Conservation (phyloP, 2,113 vertebrate genomes). For the Macrotus californicus region DNA sequence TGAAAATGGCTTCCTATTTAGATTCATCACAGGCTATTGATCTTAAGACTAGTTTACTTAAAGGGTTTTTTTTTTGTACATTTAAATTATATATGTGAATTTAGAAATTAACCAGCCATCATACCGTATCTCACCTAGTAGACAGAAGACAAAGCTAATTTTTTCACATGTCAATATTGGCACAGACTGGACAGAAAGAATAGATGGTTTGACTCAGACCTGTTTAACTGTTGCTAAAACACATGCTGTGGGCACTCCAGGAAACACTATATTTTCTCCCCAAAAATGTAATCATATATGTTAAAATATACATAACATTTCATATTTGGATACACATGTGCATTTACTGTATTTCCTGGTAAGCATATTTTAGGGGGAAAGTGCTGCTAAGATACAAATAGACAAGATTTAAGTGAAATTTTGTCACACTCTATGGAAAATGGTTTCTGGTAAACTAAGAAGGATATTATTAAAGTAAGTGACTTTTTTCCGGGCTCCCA, state of each 20-base stretch:
- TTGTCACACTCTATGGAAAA: constrained; percentile 58
- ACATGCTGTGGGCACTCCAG: constrained; percentile 15
- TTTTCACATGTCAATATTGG: constrained; percentile 29
- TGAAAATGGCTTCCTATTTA: constrained; percentile 68
- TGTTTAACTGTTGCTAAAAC: constrained; percentile 18
- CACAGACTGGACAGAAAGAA: constrained; percentile 48
- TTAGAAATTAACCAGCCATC: constrained; percentile 37
- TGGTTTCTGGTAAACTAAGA: constrained; percentile 65
- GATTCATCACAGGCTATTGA: constrained; percentile 31
- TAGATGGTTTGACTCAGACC: constrained; percentile 24
- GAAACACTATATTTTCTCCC: neutral
- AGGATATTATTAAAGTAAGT: constrained; percentile 53
- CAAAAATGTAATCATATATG: neutral
- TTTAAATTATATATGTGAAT: constrained; percentile 62
- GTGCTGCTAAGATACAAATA: constrained; percentile 54
- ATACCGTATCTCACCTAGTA: neutral
- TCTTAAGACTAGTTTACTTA: constrained; percentile 55
- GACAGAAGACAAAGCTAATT: neutral
- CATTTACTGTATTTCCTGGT: constrained; percentile 55
- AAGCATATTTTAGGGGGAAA: constrained; percentile 51
- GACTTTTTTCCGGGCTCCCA: constrained; percentile 37
- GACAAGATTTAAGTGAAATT: constrained; percentile 52
- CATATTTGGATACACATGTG: constrained; percentile 32
- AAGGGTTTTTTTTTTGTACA: neutral
- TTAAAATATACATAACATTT: constrained; percentile 42